phyloP scores from a whole-genome alignment of 1,140 invertebrate species.

The Drosophila murphyi region DNA sequence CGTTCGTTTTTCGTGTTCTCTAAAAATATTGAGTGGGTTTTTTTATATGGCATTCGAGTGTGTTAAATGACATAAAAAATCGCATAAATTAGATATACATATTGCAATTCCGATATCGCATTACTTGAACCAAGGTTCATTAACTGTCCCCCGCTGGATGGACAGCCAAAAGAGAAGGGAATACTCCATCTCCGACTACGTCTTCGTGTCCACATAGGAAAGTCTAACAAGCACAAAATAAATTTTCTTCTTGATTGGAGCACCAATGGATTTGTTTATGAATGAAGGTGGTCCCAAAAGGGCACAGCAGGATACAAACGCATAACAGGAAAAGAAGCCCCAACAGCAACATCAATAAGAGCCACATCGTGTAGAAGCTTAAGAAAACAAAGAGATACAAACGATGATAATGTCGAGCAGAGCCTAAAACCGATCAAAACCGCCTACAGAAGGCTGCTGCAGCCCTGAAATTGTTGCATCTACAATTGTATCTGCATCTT shows the following conservation, averaged over 20 bases:
- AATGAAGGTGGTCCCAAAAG: slow-evolving; percentile 49
- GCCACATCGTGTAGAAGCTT: slow-evolving; percentile 23
- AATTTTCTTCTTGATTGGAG: slow-evolving; percentile 55
- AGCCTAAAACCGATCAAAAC: slow-evolving; percentile 41
- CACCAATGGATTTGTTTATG: slow-evolving; percentile 56
- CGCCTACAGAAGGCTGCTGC: slow-evolving; percentile 48
- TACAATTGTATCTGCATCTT: slow-evolving; percentile 26
- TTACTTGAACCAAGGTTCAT: slow-evolving; percentile 79
- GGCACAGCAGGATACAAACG: slow-evolving; percentile 64
- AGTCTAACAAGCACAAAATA: slow-evolving; percentile 30
- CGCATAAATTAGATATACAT: slow-evolving; percentile 77
- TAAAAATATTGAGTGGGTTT: slow-evolving; percentile 71
- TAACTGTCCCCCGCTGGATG: slow-evolving; percentile 47
- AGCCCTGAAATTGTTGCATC: slow-evolving; percentile 42
- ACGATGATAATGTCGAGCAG: slow-evolving; percentile 54
- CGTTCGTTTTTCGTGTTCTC: slow-evolving; percentile 43
- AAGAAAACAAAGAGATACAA: slow-evolving; percentile 33
- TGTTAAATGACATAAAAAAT: slow-evolving; percentile 76
- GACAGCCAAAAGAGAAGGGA: slow-evolving; percentile 66
- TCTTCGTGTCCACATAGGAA: slow-evolving; percentile 29
- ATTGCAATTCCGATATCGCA: slow-evolving; percentile 77
- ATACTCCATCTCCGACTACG: not conserved
- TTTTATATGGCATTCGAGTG: slow-evolving; percentile 67
- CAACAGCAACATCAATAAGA: slow-evolving; percentile 49
- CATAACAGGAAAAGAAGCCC: slow-evolving; percentile 60